A percentile compares a stretch with the other conserved stretches of the same genome.
phyloP scores from a whole-genome alignment of 2,888 invertebrate genomes.

The Pomacea canaliculata region DNA sequence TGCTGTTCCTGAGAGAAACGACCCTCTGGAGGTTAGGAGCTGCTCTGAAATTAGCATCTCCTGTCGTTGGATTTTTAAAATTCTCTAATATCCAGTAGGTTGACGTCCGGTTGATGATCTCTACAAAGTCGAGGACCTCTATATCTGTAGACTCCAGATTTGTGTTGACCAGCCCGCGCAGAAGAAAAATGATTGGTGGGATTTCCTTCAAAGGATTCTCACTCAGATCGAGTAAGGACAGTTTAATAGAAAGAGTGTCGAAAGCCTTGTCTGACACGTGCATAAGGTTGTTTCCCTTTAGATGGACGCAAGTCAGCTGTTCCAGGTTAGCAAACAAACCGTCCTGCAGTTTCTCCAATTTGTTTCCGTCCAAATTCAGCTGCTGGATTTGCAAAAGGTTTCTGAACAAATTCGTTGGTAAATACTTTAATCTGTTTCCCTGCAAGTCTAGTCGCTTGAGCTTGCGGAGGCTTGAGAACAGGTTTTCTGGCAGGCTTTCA shows the following conservation, averaged over 20 bases:
- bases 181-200: constrained; percentile 6
- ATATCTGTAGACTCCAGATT: constrained; percentile 16
- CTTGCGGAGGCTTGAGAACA: neutral
- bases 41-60: neutral
- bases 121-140: constrained; percentile 16
- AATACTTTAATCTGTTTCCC: constrained; percentile 7
- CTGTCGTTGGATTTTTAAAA: constrained; percentile 18
- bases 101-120: constrained; percentile 7
- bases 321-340: constrained; percentile 14
- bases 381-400: neutral
- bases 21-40: constrained; percentile 2
- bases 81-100: neutral
- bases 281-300: constrained; percentile 10
- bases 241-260: constrained; percentile 7
- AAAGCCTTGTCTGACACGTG: neutral
- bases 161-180: constrained; percentile 11
- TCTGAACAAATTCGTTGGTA: constrained; percentile 6
- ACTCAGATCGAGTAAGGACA: constrained; percentile 7
- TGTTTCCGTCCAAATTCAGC: constrained; percentile 9
- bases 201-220: constrained; percentile 14
- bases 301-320: neutral
- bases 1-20: constrained; percentile 11
- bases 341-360: constrained; percentile 2
- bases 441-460: constrained; percentile 18
- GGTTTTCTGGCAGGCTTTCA: neutral